Evolutionary conservation across 1,140 invertebrate genomes (phyloP).

Genomic region (Penaeus japonicus): DNA sequence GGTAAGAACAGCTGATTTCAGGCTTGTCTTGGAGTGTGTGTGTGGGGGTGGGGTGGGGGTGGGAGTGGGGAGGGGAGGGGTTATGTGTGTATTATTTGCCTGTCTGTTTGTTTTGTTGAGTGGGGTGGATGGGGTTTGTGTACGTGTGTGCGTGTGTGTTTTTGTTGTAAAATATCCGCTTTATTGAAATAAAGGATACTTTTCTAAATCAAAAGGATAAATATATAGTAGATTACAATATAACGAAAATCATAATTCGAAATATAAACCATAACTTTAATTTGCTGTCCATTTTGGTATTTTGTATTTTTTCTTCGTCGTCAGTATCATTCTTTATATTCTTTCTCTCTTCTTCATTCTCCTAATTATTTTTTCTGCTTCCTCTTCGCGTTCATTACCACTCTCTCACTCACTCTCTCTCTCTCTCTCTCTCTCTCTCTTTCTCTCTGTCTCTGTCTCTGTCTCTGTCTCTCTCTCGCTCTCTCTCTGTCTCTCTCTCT

Average conservation of each 20-base stretch:
- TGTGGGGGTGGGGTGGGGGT: neutral
- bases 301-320: neutral
- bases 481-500: neutral
- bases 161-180: neutral
- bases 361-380: neutral
- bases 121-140: no score
- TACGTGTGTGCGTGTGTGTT: neutral
- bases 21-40: neutral
- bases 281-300: no score
- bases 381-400: neutral
- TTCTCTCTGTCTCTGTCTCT: neutral
- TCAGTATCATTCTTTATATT: neutral
- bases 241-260: no score
- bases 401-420: neutral
- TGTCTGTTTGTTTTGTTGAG: no score
- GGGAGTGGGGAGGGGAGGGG: no score
- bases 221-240: no score
- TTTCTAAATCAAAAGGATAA: no score
- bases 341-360: neutral
- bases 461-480: neutral
- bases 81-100: no score
- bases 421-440: neutral
- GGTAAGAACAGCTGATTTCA: neutral
- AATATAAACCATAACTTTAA: no score
- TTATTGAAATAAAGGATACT: no score